Percentiles rank a stretch among this genome's conserved stretches.
These are phyloP conservation scores for Penelope pileata DNA, from an alignment of 2,113 vertebrate genomes.

Conservation along the genomic window DNA sequence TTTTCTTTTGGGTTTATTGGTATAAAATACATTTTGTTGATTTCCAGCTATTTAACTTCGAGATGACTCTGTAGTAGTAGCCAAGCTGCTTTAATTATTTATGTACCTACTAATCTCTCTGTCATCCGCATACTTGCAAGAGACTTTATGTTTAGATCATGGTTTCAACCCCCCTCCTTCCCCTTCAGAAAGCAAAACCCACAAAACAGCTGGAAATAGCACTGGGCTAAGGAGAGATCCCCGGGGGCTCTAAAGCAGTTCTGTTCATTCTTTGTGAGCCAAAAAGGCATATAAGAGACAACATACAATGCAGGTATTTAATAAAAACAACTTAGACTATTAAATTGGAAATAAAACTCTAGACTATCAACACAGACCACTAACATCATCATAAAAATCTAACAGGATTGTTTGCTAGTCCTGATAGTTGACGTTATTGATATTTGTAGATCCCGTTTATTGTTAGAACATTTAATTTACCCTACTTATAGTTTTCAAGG, in stretches of 20 bases:
- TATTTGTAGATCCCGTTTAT: background rate
- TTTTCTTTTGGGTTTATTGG: background rate
- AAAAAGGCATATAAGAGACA: conserved; percentile 33
- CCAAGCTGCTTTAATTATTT: conserved; percentile 7
- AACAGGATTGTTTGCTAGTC: background rate
- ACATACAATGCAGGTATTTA: background rate
- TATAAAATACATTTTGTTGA: background rate
- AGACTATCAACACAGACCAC: background rate
- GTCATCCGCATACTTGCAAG: background rate
- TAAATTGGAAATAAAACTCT: conserved; percentile 5
- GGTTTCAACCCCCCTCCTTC: background rate
- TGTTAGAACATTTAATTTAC: background rate
- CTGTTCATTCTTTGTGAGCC: background rate
- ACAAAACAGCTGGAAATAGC: background rate
- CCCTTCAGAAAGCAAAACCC: background rate
- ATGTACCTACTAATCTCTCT: background rate
- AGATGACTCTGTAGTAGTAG: background rate
- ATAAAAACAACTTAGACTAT: conserved; percentile 13
- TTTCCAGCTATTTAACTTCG: background rate
- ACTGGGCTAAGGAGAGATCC: background rate
- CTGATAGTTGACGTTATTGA: background rate
- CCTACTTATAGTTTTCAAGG: background rate
- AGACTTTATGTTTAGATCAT: background rate
- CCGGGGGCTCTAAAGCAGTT: background rate
- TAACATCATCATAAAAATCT: background rate